A percentile compares a stretch with the other conserved stretches of the same genome.
phyloP scores from a whole-genome alignment of 2,888 invertebrate species.

The Mesoligia furuncula region DNA sequence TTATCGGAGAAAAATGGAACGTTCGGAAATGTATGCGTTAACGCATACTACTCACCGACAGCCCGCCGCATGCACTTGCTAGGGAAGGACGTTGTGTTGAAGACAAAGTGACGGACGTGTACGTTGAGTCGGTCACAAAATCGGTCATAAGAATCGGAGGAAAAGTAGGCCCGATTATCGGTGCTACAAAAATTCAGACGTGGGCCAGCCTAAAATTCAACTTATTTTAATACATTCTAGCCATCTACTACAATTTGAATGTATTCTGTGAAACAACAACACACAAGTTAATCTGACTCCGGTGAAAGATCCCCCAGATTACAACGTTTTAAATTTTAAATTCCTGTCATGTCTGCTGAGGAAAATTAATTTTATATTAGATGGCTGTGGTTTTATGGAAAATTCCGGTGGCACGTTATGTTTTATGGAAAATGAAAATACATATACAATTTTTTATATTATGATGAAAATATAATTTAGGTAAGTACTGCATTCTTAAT shows the following conservation, averaged over 20 bases:
- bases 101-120: no score
- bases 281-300: slow-evolving; percentile 18
- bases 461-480: slow-evolving; percentile 16
- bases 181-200: no score
- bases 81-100: no score
- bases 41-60: no score
- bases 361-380: slow-evolving; percentile 56
- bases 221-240: not conserved
- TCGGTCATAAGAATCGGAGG: no score
- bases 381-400: slow-evolving; percentile 34
- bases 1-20: no score
- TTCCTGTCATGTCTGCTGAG: slow-evolving; percentile 38
- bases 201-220: not conserved
- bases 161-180: no score
- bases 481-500: slow-evolving; percentile 5
- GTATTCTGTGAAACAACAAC: slow-evolving; percentile 19
- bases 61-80: no score
- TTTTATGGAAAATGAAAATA: slow-evolving; percentile 29
- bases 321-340: slow-evolving; percentile 55
- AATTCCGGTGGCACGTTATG: slow-evolving; percentile 25
- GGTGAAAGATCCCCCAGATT: slow-evolving; percentile 26
- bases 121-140: no score
- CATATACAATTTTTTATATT: not conserved
- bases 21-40: no score
- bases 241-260: not conserved